Evolutionary conservation across 2,888 invertebrate species (phyloP).

Genomic region (Opisthograptis luteolata): DNA sequence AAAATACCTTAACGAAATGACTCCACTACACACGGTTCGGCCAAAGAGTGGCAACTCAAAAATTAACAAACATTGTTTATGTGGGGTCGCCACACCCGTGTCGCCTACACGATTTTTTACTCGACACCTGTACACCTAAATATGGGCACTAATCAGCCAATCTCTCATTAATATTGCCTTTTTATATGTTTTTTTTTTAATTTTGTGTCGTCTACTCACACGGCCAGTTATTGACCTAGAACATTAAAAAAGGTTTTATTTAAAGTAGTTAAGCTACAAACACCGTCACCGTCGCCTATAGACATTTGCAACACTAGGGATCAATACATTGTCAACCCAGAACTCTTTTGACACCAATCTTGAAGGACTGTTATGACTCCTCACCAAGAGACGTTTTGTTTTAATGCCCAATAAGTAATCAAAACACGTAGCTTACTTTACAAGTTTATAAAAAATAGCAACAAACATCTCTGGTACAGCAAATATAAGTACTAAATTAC

Average conservation of each 20-base stretch:
- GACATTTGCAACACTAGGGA: no score
- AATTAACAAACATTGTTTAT: conserved; percentile 59
- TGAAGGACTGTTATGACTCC: no score
- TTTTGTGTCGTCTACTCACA: conserved; percentile 27
- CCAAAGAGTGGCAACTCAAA: conserved; percentile 60
- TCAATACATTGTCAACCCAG: no score
- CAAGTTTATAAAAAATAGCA: not conserved
- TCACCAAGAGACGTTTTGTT: conserved; percentile 7
- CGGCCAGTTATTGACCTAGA: conserved; percentile 28
- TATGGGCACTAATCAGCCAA: conserved; percentile 41
- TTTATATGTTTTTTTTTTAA: conserved; percentile 22
- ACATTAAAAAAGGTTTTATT: not conserved
- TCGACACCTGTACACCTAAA: conserved; percentile 37
- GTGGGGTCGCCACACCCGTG: conserved; percentile 65
- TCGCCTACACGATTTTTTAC: conserved; percentile 60
- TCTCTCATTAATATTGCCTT: conserved; percentile 35
- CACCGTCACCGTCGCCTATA: no score
- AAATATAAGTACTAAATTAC: conserved; percentile 30
- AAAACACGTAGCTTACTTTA: conserved; percentile 11
- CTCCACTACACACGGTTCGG: conserved; percentile 52
- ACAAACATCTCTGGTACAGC: conserved; percentile 5
- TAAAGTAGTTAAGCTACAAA: not conserved
- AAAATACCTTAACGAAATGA: conserved; percentile 25
- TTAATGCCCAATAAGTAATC: conserved; percentile 2
- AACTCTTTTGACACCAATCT: no score